These are phyloP conservation scores for Caenorhabditis japonica DNA, from an alignment of 2,888 invertebrate genomes.

Conservation along the genomic window DNA sequence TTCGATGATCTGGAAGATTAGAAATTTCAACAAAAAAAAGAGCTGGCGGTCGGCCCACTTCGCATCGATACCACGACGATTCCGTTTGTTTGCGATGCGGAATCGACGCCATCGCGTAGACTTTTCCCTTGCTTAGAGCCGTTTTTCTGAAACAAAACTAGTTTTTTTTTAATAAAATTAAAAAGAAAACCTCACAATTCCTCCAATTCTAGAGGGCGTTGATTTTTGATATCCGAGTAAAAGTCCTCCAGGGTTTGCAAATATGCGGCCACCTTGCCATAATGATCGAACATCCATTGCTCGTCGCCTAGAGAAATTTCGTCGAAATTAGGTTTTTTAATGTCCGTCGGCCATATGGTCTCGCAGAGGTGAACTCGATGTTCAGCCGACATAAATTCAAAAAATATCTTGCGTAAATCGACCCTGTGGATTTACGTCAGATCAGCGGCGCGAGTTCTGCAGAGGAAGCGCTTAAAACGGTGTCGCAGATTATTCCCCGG, in stretches of 20 bases:
- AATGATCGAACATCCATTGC: conserved; percentile 19
- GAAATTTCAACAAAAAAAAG: too few species aligned
- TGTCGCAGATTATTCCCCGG: too few species aligned
- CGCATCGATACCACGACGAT: not conserved
- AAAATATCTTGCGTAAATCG: conserved; percentile 17
- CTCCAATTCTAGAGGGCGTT: conserved; percentile 14
- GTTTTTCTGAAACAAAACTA: not conserved
- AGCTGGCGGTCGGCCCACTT: too few species aligned
- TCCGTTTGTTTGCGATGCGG: not conserved
- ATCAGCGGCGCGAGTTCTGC: too few species aligned
- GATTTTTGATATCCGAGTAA: conserved; percentile 14
- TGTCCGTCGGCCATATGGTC: not conserved
- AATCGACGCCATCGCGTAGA: not conserved
- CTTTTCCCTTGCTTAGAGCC: not conserved
- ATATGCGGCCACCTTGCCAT: not conserved
- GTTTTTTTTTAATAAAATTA: not conserved
- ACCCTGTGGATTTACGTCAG: too few species aligned
- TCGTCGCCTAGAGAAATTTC: conserved; percentile 9
- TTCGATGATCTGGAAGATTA: not conserved
- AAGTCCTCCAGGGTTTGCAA: conserved; percentile 12
- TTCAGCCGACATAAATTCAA: conserved; percentile 1
- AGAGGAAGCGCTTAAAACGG: too few species aligned
- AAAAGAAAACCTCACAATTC: conserved; percentile 15
- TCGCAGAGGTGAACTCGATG: conserved; percentile 5
- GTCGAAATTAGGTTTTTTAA: not conserved